Evolutionary conservation across 2,113 vertebrate genomes (phyloP), one percentile per base, ranked within the genome.

Genomic region (Brienomyrus brachyistius): DNA sequence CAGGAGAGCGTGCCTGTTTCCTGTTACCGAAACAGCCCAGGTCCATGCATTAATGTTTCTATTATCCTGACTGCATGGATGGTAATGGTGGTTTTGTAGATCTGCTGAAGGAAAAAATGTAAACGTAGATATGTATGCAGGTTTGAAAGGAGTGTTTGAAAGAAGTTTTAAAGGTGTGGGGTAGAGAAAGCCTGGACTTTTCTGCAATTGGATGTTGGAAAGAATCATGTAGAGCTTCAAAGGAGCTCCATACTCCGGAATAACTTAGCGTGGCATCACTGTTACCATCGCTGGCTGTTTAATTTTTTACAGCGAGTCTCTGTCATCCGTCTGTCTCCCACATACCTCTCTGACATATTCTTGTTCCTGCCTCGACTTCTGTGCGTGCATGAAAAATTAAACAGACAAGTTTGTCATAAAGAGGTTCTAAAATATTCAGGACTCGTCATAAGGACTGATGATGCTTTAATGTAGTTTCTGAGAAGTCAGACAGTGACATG

Each of bases 381-480:
- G 52, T 89, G 82, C n/a, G 54, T 0, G 5, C 90, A 92, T 91
- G 87, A 93, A 93, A 94, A 91, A 93, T 94, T 90, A 85, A 91
- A 54, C 62, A 89, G 21, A 90, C 83, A 91, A 90, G 90, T 48
- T 89, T 82, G 11, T 88, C 90, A 90, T 89, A 91, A 93, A 88
- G 10, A 89, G 31, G 74, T 4, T 40, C 47, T 83, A 21, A 83
- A 82, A 82, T 82, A 89, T 89, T 89, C 17, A 83, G 52, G 52
- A 13, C 31, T 54, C 74, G 31, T 35, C 35, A 80, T 19, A 80
- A 40, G 35, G 13, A 80, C 35, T 80, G 35, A 56, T 52, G 50
- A 74, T 89, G 74, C 19, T 83, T 50, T 82, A 89, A 82, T 54
- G 51, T 43, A 83, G 19, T 56, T 40, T 31, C 74, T 82, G 88